Percentiles rank a stretch among this genome's conserved stretches.
Conservation (phyloP, 2,888 invertebrate species). For the Subacronicta megacephala region DNA sequence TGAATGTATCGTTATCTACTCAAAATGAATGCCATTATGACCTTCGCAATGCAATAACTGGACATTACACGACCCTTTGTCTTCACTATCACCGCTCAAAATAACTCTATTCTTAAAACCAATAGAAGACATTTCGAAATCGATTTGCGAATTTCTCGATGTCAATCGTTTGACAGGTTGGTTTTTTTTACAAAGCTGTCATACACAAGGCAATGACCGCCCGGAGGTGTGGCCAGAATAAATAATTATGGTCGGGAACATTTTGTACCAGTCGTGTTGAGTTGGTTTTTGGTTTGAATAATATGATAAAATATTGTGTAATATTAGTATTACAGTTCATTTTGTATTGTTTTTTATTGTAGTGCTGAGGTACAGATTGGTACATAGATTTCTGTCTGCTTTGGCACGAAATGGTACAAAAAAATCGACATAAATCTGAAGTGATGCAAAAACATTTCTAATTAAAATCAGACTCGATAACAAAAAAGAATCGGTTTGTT, state of each 20-base stretch:
- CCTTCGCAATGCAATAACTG: too few relatives aligned
- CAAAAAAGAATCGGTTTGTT: too few relatives aligned
- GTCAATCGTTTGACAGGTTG: conserved; percentile 60
- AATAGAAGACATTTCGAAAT: conserved; percentile 41
- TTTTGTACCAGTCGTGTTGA: conserved; percentile 28
- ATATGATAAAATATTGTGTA: conserved; percentile 5
- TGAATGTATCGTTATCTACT: not conserved
- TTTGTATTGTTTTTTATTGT: too few relatives aligned
- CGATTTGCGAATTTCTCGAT: conserved; percentile 41
- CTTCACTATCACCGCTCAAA: not conserved
- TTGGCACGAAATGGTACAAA: not conserved
- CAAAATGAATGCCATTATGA: too few relatives aligned
- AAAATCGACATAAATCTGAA: too few relatives aligned
- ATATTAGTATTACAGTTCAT: too few relatives aligned
- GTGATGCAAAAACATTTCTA: too few relatives aligned
- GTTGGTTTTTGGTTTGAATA: conserved; percentile 17
- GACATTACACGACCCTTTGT: too few relatives aligned
- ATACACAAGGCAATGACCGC: conserved; percentile 57
- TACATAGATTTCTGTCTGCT: not conserved
- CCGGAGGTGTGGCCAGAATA: conserved; percentile 56
- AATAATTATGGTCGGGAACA: conserved; percentile 46
- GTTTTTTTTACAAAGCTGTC: conserved; percentile 47
- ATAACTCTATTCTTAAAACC: conserved; percentile 15
- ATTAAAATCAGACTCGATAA: too few relatives aligned
- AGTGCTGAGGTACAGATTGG: not conserved